A percentile compares a stretch with the other conserved stretches of the same genome.
Conservation (phyloP, 2,797 vertebrate species). For the Lagothrix lagotricha region DNA sequence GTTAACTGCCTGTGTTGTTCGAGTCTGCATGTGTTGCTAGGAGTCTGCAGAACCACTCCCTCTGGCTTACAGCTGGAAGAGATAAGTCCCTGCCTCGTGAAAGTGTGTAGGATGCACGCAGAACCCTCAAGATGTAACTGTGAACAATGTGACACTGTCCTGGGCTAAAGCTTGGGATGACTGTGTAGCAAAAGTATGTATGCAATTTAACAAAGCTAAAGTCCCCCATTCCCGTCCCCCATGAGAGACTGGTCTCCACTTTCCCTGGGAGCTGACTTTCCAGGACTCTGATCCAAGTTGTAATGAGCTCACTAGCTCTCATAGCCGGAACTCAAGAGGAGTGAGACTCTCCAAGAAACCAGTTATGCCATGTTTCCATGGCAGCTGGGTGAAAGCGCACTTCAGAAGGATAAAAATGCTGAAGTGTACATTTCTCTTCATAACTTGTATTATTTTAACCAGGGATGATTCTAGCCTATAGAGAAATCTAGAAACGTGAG, state of each 20-base stretch:
- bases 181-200: slow-evolving; percentile 47
- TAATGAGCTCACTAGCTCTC: slow-evolving; percentile 41
- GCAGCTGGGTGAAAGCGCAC: slow-evolving; percentile 43
- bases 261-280: slow-evolving; percentile 39
- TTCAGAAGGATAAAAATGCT: slow-evolving; percentile 69
- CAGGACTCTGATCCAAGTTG: slow-evolving; percentile 35
- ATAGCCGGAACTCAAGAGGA: neutral
- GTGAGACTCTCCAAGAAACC: neutral
- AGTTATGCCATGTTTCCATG: slow-evolving; percentile 39
- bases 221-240: neutral
- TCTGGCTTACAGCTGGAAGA: slow-evolving; percentile 58
- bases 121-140: slow-evolving; percentile 43
- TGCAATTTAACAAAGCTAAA: neutral
- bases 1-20: slow-evolving; percentile 41
- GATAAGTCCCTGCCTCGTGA: slow-evolving; percentile 43
- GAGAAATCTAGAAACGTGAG: slow-evolving; percentile 53
- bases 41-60: slow-evolving; percentile 66
- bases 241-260: neutral
- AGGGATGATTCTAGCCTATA: slow-evolving; percentile 42
- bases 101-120: slow-evolving; percentile 56
- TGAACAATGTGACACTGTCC: slow-evolving; percentile 59
- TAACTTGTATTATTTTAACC: slow-evolving; percentile 53
- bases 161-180: slow-evolving; percentile 33
- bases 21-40: slow-evolving; percentile 49
- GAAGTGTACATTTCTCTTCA: slow-evolving; percentile 44